Evolutionary conservation across 1,140 invertebrate genomes (phyloP).

Genomic region (Heliothis subflexa): DNA sequence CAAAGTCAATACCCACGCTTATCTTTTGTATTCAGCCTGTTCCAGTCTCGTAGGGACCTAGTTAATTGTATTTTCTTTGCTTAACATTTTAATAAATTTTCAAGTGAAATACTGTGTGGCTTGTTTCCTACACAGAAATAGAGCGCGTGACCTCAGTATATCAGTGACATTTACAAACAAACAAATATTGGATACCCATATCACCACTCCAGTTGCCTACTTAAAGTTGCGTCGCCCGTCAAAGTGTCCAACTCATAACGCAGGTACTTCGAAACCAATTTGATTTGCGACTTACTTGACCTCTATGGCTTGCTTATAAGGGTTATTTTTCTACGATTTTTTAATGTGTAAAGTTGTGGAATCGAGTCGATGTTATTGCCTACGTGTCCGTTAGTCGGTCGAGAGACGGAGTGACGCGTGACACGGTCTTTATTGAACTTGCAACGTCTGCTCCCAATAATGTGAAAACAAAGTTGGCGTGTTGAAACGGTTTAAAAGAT

Average conservation of each 20-base stretch:
- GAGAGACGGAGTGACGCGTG: conserved; percentile 56
- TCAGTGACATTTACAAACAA: conserved; percentile 51
- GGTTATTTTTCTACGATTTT: conserved; percentile 41
- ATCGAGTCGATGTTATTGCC: conserved; percentile 67
- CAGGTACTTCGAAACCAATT: conserved; percentile 61
- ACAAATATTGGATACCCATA: conserved; percentile 59
- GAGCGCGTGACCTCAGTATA: conserved; percentile 3
- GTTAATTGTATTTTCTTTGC: conserved; percentile 7
- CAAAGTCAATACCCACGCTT: background rate
- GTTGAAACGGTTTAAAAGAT: conserved; percentile 25
- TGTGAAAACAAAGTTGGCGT: conserved; percentile 34
- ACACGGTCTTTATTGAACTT: conserved; percentile 69
- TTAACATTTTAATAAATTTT: conserved; percentile 13
- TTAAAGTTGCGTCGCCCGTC: conserved; percentile 63
- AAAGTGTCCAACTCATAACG: conserved; percentile 79
- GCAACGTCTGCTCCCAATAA: conserved; percentile 35
- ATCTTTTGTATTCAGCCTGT: conserved; percentile 14
- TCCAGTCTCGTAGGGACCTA: conserved; percentile 3
- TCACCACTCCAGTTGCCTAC: conserved; percentile 61
- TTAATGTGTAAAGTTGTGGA: conserved; percentile 30
- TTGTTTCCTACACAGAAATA: background rate
- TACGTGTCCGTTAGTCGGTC: conserved; percentile 62
- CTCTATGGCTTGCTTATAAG: conserved; percentile 49
- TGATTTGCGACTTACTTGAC: conserved; percentile 22
- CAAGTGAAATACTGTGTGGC: background rate